A percentile compares a stretch with the other conserved stretches of the same genome.
phyloP scores from a whole-genome alignment of 2,797 vertebrate genomes.

The Crocodylus rhombifer region DNA sequence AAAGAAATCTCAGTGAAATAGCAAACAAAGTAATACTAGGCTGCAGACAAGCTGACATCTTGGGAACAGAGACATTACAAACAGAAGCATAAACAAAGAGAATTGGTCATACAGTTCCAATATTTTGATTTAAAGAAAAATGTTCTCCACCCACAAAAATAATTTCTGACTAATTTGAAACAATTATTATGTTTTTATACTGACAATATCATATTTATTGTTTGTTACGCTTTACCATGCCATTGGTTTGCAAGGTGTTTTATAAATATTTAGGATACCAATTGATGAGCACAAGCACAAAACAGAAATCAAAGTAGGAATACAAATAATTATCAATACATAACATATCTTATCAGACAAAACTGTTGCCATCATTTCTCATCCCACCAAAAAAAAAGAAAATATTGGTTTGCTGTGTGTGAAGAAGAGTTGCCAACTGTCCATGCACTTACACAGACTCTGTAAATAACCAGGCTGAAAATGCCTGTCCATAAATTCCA shows the following conservation, averaged over 20 bases:
- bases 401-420: not conserved
- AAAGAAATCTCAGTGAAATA: not conserved
- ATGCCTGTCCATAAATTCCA: no score
- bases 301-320: not conserved
- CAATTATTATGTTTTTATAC: not conserved
- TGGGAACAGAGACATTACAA: not conserved
- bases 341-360: not conserved
- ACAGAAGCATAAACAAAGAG: not conserved
- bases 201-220: not conserved
- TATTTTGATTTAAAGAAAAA: not conserved
- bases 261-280: not conserved
- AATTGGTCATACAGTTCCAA: not conserved
- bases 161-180: not conserved
- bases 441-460: no score
- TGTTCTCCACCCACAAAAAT: not conserved
- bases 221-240: not conserved
- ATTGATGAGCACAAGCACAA: not conserved
- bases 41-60: not conserved
- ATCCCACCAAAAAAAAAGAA: not conserved
- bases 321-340: not conserved
- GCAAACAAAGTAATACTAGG: not conserved
- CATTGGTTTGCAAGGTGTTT: not conserved
- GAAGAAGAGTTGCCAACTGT: not conserved
- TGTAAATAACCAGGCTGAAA: no score
- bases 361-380: not conserved